Percentiles rank a stretch among this genome's conserved stretches.
Evolutionary conservation across 2,888 invertebrate genomes (phyloP).

Genomic region (Unio pictorum): DNA sequence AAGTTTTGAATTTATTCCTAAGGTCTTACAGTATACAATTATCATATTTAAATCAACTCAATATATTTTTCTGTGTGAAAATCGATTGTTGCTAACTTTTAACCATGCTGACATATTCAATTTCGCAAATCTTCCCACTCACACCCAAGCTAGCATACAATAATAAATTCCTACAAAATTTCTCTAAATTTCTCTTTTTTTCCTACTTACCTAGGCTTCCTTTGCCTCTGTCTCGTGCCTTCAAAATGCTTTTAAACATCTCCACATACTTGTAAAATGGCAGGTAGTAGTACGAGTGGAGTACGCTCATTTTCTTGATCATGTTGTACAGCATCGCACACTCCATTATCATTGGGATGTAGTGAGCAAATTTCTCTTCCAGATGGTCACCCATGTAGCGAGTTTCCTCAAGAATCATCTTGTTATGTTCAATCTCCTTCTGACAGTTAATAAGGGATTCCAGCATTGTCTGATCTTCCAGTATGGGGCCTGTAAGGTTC

Average conservation of each 20-base stretch:
- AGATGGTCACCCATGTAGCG: conserved; percentile 64
- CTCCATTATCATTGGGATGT: conserved; percentile 63
- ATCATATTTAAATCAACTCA: too few species aligned
- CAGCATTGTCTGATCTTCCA: conserved; percentile 67
- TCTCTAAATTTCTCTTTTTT: background rate
- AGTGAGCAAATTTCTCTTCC: conserved; percentile 64
- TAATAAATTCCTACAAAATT: background rate
- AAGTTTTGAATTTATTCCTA: too few species aligned
- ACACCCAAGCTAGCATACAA: background rate
- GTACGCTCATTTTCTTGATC: conserved; percentile 57
- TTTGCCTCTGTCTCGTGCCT: conserved; percentile 62
- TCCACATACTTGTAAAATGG: conserved; percentile 63
- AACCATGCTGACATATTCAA: too few species aligned
- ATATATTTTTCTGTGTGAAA: too few species aligned
- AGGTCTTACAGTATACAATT: too few species aligned
- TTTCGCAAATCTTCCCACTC: background rate
- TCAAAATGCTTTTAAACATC: conserved; percentile 56
- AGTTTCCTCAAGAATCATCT: conserved; percentile 65
- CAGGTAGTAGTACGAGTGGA: conserved; percentile 64
- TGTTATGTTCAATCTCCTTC: conserved; percentile 58
- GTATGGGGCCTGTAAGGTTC: conserved; percentile 58
- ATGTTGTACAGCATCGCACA: conserved; percentile 66
- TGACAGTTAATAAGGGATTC: conserved; percentile 63
- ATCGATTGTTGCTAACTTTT: too few species aligned
- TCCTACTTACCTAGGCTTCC: conserved; percentile 55